These are phyloP conservation scores for Osmerus eperlanus DNA, from an alignment of 2,113 vertebrate species.

Conservation along the genomic window DNA sequence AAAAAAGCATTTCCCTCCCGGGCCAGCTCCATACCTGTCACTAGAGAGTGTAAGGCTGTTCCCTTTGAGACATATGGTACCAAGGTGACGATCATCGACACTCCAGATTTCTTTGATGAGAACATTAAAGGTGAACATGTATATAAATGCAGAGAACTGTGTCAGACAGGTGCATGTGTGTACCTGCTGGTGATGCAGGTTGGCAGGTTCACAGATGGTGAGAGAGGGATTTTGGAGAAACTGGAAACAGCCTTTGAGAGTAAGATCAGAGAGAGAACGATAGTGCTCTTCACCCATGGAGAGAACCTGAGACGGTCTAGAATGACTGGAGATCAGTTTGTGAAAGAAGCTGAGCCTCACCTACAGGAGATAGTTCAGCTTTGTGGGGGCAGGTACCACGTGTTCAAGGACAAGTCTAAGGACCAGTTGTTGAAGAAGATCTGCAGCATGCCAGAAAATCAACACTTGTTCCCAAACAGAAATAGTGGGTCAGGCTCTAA, in stretches of 20 bases:
- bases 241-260: neutral
- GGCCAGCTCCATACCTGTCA: neutral
- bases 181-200: neutral
- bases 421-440: too few species aligned
- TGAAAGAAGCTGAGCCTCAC: neutral
- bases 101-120: neutral
- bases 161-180: neutral
- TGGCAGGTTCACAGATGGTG: neutral
- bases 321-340: neutral
- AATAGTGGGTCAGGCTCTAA: too few species aligned
- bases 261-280: neutral
- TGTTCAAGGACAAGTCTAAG: neutral
- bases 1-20: neutral
- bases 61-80: fast-evolving
- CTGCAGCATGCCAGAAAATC: too few species aligned
- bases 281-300: neutral
- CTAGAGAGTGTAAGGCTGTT: neutral
- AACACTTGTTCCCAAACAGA: too few species aligned
- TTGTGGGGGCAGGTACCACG: neutral
- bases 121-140: too few species aligned
- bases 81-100: neutral
- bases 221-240: neutral
- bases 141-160: neutral
- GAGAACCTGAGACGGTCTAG: neutral
- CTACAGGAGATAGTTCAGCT: neutral